phyloP scores from a whole-genome alignment of 1,140 invertebrate species.

The Sycophaga agraensis region DNA sequence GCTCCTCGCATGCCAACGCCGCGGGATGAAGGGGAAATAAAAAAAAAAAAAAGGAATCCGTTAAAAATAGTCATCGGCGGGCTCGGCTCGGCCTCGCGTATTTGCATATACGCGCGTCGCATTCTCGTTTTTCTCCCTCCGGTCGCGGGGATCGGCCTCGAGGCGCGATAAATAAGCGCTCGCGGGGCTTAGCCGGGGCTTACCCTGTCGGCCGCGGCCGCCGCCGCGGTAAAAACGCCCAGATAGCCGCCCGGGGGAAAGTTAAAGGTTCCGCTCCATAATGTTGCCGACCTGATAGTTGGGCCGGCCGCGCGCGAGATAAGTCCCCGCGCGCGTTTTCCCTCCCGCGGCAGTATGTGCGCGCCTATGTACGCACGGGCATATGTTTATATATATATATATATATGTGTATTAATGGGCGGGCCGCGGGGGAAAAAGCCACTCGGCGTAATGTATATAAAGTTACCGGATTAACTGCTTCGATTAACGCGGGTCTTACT shows the following conservation, averaged over 20 bases:
- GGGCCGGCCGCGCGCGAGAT: no score
- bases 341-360: no score
- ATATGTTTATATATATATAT: no score
- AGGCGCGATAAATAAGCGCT: slow-evolving; percentile 25
- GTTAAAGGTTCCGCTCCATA: background rate
- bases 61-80: slow-evolving; percentile 30
- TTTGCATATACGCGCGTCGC: slow-evolving; percentile 25
- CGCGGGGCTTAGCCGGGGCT: background rate
- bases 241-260: no score
- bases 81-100: background rate
- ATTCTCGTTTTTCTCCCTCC: background rate
- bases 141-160: background rate
- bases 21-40: no score
- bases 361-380: no score
- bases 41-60: no score
- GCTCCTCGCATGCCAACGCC: slow-evolving; percentile 17
- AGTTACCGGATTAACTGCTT: slow-evolving; percentile 17
- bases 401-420: background rate
- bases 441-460: slow-evolving; percentile 13
- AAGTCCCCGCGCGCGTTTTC: no score
- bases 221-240: no score
- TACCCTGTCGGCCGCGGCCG: no score
- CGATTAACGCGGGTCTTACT: slow-evolving; percentile 17
- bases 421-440: background rate
- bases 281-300: slow-evolving; percentile 10